Evolutionary conservation across 2,888 invertebrate genomes (phyloP), one percentile per base, ranked within the genome.

Genomic region (Cheiracanthium punctorium): DNA sequence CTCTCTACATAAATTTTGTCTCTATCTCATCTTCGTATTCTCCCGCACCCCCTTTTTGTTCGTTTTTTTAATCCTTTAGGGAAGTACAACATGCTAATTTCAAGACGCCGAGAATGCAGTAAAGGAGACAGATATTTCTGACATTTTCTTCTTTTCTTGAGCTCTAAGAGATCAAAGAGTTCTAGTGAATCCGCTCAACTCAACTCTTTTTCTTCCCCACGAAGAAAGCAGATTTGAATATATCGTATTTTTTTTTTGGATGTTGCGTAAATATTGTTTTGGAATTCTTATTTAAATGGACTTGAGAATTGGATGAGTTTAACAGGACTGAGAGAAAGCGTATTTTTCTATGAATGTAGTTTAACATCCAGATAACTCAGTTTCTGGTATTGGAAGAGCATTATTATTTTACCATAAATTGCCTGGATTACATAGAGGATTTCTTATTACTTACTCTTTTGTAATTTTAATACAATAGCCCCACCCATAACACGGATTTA

Each of bases 111-210:
- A 48, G 14, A 48, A 48, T 48, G 43, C 43, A 17, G 43, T 17
- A 17, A 17, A 37, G 43, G 43, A n/a, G n/a, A 48, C 43, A 48
- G 43, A 48, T 48, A 48, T 48, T 48, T 48, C 43, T 17, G 43
- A 2, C 37, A 37, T 58, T 58, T 58, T 24, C 58, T 58, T 5
- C 24, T 24, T 58, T 58, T 24, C 58, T 17, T 24, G 24, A 58
- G 58, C 20, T 20, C 58, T 58, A 58, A 58, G 24, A 58, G 24
- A 58, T 58, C 4, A 10, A 24, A 24, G 58, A 17, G 58, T 24
- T 58, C 58, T 20, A 24, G 58, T 58, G 58, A 58, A 58, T 58
- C 58, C 58, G 58, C 58, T 58, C 20, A 24, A 58, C 58, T 58
- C 58, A 58, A 58, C 58, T 58, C 58, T 4, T 24, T 24, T 58